These are phyloP conservation scores for Phrynosoma platyrhinos DNA, from an alignment of 2,113 vertebrate genomes.

Conservation along the genomic window DNA sequence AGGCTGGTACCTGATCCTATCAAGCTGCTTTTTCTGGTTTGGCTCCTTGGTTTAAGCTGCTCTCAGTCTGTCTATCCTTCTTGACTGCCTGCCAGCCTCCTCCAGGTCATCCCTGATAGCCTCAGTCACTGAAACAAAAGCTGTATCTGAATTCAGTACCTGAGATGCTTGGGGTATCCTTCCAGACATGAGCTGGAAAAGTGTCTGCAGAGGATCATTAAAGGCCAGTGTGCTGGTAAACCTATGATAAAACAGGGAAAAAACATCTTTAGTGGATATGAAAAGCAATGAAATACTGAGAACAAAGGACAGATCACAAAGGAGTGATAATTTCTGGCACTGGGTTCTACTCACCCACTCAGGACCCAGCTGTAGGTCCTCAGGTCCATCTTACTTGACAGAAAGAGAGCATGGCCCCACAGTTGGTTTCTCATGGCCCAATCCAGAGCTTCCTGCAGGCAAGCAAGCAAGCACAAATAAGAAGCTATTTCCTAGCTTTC, in stretches of 20 bases:
- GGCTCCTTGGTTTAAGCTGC: background rate
- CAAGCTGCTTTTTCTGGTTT: background rate
- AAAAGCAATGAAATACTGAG: background rate
- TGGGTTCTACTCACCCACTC: slow-evolving; percentile 78
- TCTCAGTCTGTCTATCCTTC: background rate
- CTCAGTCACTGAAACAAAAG: no score
- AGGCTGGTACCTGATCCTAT: background rate
- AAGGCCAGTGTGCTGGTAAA: slow-evolving; percentile 86
- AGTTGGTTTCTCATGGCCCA: slow-evolving; percentile 89
- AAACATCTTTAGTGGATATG: background rate
- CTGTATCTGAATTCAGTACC: slow-evolving; percentile 68
- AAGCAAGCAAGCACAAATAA: background rate
- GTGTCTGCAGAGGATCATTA: slow-evolving; percentile 90
- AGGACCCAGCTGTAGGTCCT: slow-evolving; percentile 90
- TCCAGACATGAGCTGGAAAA: slow-evolving; percentile 92
- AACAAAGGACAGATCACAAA: background rate
- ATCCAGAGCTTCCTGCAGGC: slow-evolving; percentile 88
- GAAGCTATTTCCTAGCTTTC: background rate
- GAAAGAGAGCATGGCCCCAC: slow-evolving; percentile 94
- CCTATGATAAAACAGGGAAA: slow-evolving; percentile 72
- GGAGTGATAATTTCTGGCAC: accelerated
- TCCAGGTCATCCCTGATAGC: background rate
- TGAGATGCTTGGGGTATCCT: slow-evolving; percentile 85
- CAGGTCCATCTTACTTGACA: slow-evolving; percentile 93
- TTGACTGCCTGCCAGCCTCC: background rate